Evolutionary conservation across 2,113 vertebrate genomes (phyloP).

Genomic region (Engraulis encrasicolus): DNA sequence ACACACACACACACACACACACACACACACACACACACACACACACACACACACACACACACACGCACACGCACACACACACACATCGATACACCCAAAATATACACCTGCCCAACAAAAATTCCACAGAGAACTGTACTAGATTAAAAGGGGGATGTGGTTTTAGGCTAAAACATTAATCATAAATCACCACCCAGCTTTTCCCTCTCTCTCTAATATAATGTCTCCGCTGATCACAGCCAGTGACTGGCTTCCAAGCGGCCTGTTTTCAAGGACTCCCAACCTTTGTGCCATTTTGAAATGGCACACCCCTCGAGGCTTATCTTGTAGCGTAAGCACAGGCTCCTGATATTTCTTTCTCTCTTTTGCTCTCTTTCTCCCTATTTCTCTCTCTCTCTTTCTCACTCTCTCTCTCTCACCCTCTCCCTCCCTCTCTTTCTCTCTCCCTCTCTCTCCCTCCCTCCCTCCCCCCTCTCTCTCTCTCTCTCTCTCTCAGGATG

Average conservation of each 20-base stretch:
- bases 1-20: too few species aligned
- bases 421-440: too few species aligned
- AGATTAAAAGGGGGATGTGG: background rate
- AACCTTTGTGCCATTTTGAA: constrained; percentile 55
- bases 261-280: constrained; percentile 24
- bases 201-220: constrained; percentile 15
- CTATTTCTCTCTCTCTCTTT: too few species aligned
- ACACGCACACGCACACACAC: too few species aligned
- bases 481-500: constrained; percentile 36
- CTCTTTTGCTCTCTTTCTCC: too few species aligned
- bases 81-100: too few species aligned
- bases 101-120: background rate
- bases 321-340: constrained; percentile 29
- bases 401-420: too few species aligned
- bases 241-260: constrained; percentile 6
- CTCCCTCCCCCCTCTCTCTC: too few species aligned
- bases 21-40: too few species aligned
- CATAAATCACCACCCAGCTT: background rate
- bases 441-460: too few species aligned
- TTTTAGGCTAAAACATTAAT: background rate
- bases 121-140: background rate
- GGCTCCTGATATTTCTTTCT: constrained; percentile 32
- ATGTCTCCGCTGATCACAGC: constrained; percentile 33
- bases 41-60: too few species aligned
- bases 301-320: constrained; percentile 49